Percentiles rank a stretch among this genome's conserved stretches.
phyloP scores from a whole-genome alignment of 2,113 vertebrate species.

The Melanerpes aurifrons region DNA sequence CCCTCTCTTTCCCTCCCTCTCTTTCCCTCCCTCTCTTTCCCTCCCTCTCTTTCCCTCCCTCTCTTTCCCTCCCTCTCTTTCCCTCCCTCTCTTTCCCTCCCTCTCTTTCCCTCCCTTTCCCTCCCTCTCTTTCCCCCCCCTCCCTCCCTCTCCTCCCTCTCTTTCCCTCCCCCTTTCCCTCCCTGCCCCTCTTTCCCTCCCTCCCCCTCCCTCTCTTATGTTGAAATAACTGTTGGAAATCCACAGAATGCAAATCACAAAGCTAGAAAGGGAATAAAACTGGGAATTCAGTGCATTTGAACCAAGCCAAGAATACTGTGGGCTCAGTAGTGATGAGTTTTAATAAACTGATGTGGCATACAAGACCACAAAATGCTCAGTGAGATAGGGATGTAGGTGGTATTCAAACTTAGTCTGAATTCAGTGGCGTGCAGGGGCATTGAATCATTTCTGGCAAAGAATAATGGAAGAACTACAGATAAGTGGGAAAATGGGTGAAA shows the following conservation, averaged over 20 bases:
- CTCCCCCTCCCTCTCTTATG: not conserved
- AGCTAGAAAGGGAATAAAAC: not conserved
- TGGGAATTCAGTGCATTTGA: not conserved
- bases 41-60: too few relatives aligned
- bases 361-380: not conserved
- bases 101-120: too few relatives aligned
- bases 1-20: too few relatives aligned
- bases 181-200: too few relatives aligned
- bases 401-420: not conserved
- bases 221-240: not conserved
- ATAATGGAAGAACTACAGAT: not conserved
- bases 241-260: not conserved
- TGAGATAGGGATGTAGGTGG: not conserved
- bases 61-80: too few relatives aligned
- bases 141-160: too few relatives aligned
- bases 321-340: not conserved
- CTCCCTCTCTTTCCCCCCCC: too few relatives aligned
- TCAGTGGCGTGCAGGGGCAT: not conserved
- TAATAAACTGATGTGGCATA: not conserved
- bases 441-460: not conserved
- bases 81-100: too few relatives aligned
- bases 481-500: not conserved
- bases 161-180: too few relatives aligned
- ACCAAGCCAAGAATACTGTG: not conserved
- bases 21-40: too few relatives aligned